phyloP scores from a whole-genome alignment of 2,113 vertebrate species.

The Amphiprion ocellaris region DNA sequence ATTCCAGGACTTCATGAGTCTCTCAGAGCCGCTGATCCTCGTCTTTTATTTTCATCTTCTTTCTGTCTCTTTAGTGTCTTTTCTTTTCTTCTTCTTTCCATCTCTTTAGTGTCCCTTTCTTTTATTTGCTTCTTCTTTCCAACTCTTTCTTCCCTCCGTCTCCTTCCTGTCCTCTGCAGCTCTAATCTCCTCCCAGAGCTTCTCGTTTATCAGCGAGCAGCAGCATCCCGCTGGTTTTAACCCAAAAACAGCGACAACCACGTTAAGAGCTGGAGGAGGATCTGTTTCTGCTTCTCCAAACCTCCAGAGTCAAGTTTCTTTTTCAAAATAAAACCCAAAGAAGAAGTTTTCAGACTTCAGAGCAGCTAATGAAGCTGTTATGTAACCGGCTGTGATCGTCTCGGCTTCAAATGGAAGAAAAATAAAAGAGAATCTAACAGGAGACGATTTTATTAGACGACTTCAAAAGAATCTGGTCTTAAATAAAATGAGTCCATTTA shows the following conservation, averaged over 20 bases:
- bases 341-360: too few species aligned
- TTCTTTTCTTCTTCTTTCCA: not conserved
- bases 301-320: constrained; percentile 10
- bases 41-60: not conserved
- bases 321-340: too few species aligned
- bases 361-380: too few species aligned
- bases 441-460: too few species aligned
- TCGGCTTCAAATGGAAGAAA: too few species aligned
- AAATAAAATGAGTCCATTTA: too few species aligned
- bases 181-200: constrained; percentile 66
- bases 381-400: not conserved
- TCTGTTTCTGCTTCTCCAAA: constrained; percentile 20
- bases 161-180: constrained; percentile 46
- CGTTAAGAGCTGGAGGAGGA: constrained; percentile 53
- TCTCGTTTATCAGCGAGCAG: constrained; percentile 66
- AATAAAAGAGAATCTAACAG: too few species aligned
- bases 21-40: not conserved
- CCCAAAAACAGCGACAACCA: constrained; percentile 61
- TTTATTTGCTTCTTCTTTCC: constrained; percentile 14
- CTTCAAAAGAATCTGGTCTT: too few species aligned
- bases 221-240: constrained; percentile 69
- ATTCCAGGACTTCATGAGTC: constrained; percentile 24
- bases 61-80: not conserved
- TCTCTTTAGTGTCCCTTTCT: not conserved
- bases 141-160: constrained; percentile 11